These are phyloP conservation scores for Rapana venosa DNA, from an alignment of 2,888 invertebrate genomes.

Conservation along the genomic window DNA sequence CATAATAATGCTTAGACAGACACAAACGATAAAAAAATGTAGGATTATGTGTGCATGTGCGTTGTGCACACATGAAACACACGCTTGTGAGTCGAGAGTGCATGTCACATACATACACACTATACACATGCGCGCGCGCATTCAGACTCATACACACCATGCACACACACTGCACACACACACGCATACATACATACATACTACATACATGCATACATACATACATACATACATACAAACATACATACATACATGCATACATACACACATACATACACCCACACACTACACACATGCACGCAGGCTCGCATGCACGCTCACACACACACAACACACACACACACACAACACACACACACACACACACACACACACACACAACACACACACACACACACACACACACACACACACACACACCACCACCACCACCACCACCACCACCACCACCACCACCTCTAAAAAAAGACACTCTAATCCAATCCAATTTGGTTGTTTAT, in stretches of 20 bases:
- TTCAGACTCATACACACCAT: too few species aligned
- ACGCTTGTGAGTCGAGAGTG: too few species aligned
- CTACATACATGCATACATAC: not conserved
- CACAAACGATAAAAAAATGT: not conserved
- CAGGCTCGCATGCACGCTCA: too few species aligned
- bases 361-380: not conserved
- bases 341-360: not conserved
- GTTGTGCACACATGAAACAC: too few species aligned
- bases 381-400: not conserved
- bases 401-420: not conserved
- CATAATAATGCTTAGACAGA: not conserved
- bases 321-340: not conserved
- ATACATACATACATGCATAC: not conserved
- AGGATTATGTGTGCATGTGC: not conserved
- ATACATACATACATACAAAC: not conserved
- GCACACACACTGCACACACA: not conserved
- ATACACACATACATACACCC: not conserved
- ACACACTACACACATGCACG: not conserved
- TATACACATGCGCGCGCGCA: not conserved
- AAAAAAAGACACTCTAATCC: too few species aligned
- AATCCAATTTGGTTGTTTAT: too few species aligned
- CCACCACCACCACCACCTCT: too few species aligned
- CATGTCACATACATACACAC: not conserved
- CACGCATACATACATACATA: not conserved
- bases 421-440: too few species aligned